Conservation (phyloP, 2,888 invertebrate genomes). For the Lasioglossum calceatum region DNA sequence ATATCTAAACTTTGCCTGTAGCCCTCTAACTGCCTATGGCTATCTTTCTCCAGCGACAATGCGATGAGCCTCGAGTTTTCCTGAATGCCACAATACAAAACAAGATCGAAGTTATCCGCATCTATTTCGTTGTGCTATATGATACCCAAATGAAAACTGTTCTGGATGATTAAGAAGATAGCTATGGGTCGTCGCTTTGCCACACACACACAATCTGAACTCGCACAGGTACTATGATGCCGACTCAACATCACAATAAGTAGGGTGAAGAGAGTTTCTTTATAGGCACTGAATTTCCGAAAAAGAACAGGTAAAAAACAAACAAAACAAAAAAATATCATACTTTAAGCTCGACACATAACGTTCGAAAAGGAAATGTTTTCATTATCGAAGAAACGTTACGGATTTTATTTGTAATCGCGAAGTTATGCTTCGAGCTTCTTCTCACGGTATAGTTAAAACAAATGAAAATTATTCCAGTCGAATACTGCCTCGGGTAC, state of each 20-base stretch:
- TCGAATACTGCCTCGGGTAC: slow-evolving; percentile 60
- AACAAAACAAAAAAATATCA: background rate
- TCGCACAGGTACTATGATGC: slow-evolving; percentile 53
- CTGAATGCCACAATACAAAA: slow-evolving; percentile 59
- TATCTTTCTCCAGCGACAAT: slow-evolving; percentile 70
- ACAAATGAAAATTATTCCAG: slow-evolving; percentile 39
- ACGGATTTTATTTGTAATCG: background rate
- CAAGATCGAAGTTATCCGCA: slow-evolving; percentile 60
- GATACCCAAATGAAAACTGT: slow-evolving; percentile 56
- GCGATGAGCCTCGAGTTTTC: slow-evolving; percentile 66
- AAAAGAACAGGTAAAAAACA: background rate
- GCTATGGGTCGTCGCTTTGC: slow-evolving; percentile 73
- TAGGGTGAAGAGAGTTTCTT: slow-evolving; percentile 55
- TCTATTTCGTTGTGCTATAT: slow-evolving; percentile 59
- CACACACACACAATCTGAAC: slow-evolving; percentile 58
- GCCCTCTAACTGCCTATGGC: slow-evolving; percentile 74
- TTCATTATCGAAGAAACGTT: slow-evolving; percentile 2
- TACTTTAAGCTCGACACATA: slow-evolving; percentile 39
- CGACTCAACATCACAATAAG: slow-evolving; percentile 41
- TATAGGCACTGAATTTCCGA: slow-evolving; percentile 47
- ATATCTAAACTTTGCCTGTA: slow-evolving; percentile 77
- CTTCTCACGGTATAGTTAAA: slow-evolving; percentile 31
- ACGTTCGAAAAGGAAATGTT: slow-evolving; percentile 9
- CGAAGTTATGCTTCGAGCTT: slow-evolving; percentile 38
- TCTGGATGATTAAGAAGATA: slow-evolving; percentile 71